Evolutionary conservation across 92 coral and sea anemone species (phyloP).

Genomic region (Parazoanthus swiftii): DNA sequence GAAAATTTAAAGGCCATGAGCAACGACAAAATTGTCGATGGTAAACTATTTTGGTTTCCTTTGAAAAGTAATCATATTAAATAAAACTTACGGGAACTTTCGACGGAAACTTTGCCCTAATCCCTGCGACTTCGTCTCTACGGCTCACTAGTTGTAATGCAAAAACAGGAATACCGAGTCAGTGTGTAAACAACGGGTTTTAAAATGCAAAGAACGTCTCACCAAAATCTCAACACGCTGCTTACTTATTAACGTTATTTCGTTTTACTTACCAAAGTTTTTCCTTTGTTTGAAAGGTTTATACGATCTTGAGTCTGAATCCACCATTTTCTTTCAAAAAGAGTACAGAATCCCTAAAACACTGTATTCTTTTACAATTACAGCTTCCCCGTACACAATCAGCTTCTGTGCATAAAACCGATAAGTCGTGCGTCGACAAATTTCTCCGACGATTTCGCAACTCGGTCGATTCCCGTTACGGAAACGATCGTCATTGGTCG

Average conservation of each 20-base stretch:
- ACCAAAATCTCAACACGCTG: conserved; percentile 15
- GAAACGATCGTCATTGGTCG: conserved; percentile 40
- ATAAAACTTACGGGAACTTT: conserved; percentile 91
- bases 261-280: conserved; percentile 80
- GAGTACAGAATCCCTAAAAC: not conserved
- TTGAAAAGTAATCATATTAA: not conserved
- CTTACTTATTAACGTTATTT: not conserved
- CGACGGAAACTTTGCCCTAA: conserved; percentile 96
- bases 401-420: not conserved
- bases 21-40: conserved; percentile 9
- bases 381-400: not conserved
- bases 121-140: conserved; percentile 96
- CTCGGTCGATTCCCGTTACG: conserved; percentile 32
- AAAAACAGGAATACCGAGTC: conserved; percentile 24
- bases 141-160: conserved; percentile 68
- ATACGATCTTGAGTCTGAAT: conserved; percentile 63
- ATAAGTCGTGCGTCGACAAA: not conserved
- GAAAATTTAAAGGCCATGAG: not conserved
- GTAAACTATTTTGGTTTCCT: not conserved
- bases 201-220: not conserved
- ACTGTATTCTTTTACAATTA: not conserved
- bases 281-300: conserved; percentile 95
- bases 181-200: conserved; percentile 2
- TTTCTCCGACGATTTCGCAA: conserved; percentile 30
- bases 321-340: conserved; percentile 59